Conservation (phyloP, 2,797 vertebrate species). For the Eulemur rubriventer region DNA sequence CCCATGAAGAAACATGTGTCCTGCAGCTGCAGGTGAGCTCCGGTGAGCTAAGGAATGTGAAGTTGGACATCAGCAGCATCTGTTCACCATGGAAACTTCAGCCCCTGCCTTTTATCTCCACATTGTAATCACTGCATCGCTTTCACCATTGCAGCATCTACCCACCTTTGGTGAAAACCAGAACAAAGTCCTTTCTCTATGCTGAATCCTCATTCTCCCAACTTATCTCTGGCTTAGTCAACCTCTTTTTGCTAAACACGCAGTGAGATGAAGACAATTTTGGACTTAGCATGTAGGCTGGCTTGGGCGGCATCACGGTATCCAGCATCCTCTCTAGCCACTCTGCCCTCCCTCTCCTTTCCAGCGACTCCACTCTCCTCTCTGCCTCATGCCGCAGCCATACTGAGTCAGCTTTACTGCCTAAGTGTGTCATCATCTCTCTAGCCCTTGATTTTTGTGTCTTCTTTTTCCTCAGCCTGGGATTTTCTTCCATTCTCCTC, state of each 20-base stretch:
- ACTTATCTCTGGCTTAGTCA: neutral
- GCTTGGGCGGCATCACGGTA: neutral
- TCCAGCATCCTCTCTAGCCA: rapidly evolving
- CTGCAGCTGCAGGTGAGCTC: neutral
- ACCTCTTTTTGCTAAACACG: neutral
- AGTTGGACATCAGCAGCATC: neutral
- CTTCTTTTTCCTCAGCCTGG: neutral
- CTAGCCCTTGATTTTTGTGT: neutral
- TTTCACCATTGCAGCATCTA: rapidly evolving
- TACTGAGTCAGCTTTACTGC: rapidly evolving
- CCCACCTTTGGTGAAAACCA: neutral
- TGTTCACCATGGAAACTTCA: rapidly evolving
- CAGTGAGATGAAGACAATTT: neutral
- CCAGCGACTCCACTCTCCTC: rapidly evolving
- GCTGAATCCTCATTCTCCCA: neutral
- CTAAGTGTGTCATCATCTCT: neutral
- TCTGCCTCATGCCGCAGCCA: rapidly evolving
- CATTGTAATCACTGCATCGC: rapidly evolving
- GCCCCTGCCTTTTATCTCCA: neutral
- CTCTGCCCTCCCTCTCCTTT: neutral
- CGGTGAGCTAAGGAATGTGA: neutral
- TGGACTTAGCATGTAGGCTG: neutral
- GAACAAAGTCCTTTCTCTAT: neutral
- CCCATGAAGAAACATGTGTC: neutral
- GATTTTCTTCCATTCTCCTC: neutral